Percentiles rank a stretch among this genome's conserved stretches.
Evolutionary conservation across 1,140 invertebrate genomes (phyloP).

Genomic region (Notospermus geniculatus): DNA sequence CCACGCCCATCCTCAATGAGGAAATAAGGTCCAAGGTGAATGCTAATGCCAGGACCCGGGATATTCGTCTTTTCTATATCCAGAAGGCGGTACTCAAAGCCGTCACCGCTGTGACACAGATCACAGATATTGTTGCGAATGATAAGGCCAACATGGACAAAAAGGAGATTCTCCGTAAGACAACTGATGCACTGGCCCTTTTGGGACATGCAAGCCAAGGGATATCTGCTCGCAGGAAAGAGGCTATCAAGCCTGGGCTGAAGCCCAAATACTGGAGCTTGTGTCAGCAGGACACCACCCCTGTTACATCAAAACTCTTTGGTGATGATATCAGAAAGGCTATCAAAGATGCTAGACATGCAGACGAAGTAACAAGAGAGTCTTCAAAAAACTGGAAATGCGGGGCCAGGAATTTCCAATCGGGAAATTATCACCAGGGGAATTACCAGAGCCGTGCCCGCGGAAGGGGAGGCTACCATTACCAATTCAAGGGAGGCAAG

Average conservation of each 20-base stretch:
- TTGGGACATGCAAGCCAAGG: conserved; percentile 5
- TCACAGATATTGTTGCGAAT: no score
- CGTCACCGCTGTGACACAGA: not conserved
- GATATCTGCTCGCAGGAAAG: not conserved
- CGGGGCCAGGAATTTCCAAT: not conserved
- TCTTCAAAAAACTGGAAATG: not conserved
- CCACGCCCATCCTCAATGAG: conserved; percentile 2
- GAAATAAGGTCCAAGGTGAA: not conserved
- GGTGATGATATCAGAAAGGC: conserved; percentile 4
- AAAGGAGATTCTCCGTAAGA: not conserved
- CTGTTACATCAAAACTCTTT: not conserved
- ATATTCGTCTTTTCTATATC: not conserved
- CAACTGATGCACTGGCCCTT: conserved; percentile 5
- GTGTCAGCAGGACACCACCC: not conserved
- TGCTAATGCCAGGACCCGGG: not conserved
- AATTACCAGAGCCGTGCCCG: no score
- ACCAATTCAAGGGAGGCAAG: no score
- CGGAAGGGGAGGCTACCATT: no score
- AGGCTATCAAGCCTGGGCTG: not conserved
- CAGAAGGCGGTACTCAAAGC: conserved; percentile 4
- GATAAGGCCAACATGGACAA: no score
- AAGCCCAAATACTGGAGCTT: conserved; percentile 7
- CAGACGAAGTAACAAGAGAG: not conserved
- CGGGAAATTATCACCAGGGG: no score
- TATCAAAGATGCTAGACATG: not conserved